Evolutionary conservation across 2,113 vertebrate genomes (phyloP), one percentile per base, ranked within the genome.

Genomic region (Grantiella picta): DNA sequence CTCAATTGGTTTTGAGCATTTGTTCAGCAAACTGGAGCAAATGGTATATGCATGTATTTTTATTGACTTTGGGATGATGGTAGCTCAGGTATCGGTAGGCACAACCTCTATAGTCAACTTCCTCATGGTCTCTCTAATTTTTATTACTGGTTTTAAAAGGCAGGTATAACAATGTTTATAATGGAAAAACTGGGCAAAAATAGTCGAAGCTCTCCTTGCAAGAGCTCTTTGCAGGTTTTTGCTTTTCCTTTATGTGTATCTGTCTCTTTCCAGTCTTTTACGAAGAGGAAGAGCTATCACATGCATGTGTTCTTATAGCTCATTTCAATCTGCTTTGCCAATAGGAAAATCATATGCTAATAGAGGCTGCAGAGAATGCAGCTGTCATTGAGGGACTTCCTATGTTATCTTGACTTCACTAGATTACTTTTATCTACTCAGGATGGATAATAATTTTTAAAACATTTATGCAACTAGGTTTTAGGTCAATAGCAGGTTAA

Each of bases 401-500:
- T 93, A 45, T 71, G 54, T 84, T 96, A 82, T 91, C 86, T 84
- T 81, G 72, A 86, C 88, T 93, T 89, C 44, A 36, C 60, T 82
- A 89, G 95, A 86, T 97, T 95, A 79, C 56, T 92, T 95, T 79
- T 86, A 90, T 94, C 95, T 94, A 17, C 88, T 89, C 60, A 76
- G 82, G 72, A 79, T 54, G 64, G 69, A 84, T 92, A 94, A 93
- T 95, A 92, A 53, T 95, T 94, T 96, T 94, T 38, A 71, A 96
- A 96, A 93, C 36, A 5, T 90, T 96, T 89, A 76, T 90, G 65
- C 91, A 92, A 89, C 88, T 94, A 88, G 69, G 72, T 90, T 96
- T 94, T 93, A 93, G 72, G 90, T 96, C 76, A 97, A 79, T 42
- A 93, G 90, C 82, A 96, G 88, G 94, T 96, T 96, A 96, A 96